A percentile compares a stretch with the other conserved stretches of the same genome.
phyloP scores from a whole-genome alignment of 2,113 vertebrate genomes.

The Rutilus rutilus region DNA sequence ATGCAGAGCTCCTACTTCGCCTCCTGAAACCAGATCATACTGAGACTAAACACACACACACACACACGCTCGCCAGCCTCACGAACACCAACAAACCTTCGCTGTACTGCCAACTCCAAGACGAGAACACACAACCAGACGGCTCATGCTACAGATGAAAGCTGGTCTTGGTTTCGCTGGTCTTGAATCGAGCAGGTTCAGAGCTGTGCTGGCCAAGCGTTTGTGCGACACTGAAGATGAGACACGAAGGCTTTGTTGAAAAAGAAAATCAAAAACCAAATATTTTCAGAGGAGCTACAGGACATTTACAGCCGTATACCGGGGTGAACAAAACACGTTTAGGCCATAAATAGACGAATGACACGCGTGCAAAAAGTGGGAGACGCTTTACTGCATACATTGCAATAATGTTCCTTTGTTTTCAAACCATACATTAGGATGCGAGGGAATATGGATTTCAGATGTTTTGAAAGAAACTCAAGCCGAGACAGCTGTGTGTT shows the following conservation, averaged over 20 bases:
- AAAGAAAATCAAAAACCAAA: neutral
- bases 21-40: constrained; percentile 60
- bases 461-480: neutral
- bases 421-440: neutral
- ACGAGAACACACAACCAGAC: neutral
- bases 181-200: neutral
- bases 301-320: neutral
- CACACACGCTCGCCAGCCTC: too few species aligned
- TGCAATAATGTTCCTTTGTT: neutral
- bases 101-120: neutral
- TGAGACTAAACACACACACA: constrained; percentile 10
- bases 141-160: neutral
- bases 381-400: neutral
- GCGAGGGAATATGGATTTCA: neutral
- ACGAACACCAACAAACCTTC: neutral
- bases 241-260: neutral
- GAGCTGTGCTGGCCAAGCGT: neutral
- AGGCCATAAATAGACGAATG: neutral
- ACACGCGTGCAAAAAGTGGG: neutral
- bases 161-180: neutral
- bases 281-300: constrained; percentile 4
- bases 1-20: constrained; percentile 97
- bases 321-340: neutral
- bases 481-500: constrained; percentile 61
- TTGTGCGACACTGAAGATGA: neutral